Evolutionary conservation across 2,113 vertebrate species (phyloP).

Genomic region (Ondatra zibethicus): DNA sequence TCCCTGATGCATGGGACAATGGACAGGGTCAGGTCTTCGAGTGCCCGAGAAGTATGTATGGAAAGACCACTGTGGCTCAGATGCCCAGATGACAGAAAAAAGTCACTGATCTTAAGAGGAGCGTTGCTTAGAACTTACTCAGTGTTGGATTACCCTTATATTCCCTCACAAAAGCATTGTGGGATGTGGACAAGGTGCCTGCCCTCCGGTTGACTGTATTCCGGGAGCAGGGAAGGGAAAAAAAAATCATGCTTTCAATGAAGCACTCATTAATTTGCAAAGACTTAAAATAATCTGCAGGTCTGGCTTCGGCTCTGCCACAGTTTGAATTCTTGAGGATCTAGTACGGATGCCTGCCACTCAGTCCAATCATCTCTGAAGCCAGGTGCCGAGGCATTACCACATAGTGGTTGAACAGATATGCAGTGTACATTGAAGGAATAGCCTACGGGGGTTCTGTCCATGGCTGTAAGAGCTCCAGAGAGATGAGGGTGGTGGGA

Average conservation of each 20-base stretch:
- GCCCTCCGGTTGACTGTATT: not conserved
- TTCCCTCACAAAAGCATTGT: not conserved
- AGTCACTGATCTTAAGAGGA: not conserved
- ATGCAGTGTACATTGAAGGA: not conserved
- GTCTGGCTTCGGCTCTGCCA: not conserved
- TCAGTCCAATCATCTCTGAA: not conserved
- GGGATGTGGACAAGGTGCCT: not conserved
- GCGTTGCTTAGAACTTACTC: not conserved
- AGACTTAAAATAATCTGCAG: not conserved
- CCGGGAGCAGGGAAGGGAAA: not conserved
- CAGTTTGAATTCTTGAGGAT: not conserved
- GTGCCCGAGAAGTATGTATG: not conserved
- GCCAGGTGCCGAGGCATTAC: not conserved
- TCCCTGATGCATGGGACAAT: rapidly evolving
- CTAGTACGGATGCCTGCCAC: not conserved
- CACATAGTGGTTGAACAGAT: not conserved
- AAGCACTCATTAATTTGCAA: not conserved
- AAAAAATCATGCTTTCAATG: not conserved
- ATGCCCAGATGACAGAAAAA: not conserved
- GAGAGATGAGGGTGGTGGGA: not conserved
- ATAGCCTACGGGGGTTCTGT: not conserved
- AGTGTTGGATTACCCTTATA: not conserved
- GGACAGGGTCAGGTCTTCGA: not conserved
- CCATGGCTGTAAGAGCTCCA: not conserved
- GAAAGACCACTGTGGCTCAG: not conserved